Evolutionary conservation across 2,113 vertebrate species (phyloP).

Genomic region (Potamarius usumacintae): DNA sequence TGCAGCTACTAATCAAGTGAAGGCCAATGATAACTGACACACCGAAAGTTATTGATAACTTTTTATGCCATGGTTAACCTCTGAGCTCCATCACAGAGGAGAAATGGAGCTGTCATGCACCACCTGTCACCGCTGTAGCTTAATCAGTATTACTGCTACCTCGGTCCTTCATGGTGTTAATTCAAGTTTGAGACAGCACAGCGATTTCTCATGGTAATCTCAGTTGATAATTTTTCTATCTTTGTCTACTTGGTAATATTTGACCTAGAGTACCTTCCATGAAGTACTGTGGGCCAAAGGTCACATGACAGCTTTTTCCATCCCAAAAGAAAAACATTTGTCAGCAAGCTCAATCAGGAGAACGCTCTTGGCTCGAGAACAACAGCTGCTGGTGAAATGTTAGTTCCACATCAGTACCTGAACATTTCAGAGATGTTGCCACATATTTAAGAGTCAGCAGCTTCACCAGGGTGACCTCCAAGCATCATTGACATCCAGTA

Average conservation of each 20-base stretch:
- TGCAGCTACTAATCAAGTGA: background rate
- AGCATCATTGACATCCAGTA: conserved; percentile 47
- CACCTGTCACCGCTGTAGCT: background rate
- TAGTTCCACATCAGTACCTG: conserved; percentile 63
- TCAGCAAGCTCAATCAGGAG: conserved; percentile 45
- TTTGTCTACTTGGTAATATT: no score
- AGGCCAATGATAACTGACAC: background rate
- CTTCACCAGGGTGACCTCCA: conserved; percentile 56
- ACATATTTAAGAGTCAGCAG: conserved; percentile 48
- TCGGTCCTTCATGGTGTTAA: conserved; percentile 1
- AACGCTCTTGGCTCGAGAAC: conserved; percentile 64
- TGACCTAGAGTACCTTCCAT: no score
- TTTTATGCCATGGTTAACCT: background rate
- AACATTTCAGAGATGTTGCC: conserved; percentile 59
- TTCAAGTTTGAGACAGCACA: conserved; percentile 18
- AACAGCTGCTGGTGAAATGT: conserved; percentile 62
- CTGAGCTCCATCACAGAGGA: conserved; percentile 14
- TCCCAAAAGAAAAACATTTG: conserved; percentile 59
- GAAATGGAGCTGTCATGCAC: background rate
- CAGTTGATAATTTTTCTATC: background rate
- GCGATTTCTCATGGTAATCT: conserved; percentile 50
- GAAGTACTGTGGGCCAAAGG: conserved; percentile 45
- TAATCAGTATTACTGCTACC: background rate
- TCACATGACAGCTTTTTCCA: conserved; percentile 53
- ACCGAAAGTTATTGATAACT: background rate